Evolutionary conservation across 2,113 vertebrate species (phyloP), one percentile per base, ranked within the genome.

Genomic region (Notechis scutatus): DNA sequence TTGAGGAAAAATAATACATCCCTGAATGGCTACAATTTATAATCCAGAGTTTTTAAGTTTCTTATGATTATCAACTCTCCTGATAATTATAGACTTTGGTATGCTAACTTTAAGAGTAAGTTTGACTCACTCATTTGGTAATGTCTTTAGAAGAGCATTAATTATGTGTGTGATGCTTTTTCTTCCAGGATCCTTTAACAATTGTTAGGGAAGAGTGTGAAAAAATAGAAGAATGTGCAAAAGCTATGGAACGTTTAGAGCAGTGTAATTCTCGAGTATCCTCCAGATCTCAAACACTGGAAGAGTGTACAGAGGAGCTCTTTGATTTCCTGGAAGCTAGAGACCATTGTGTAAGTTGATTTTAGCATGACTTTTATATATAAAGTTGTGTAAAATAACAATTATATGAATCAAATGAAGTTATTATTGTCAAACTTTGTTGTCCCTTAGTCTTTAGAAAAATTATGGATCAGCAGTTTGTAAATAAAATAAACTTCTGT

Each of bases 261-360:
- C n/a, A 92, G 26, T 99, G 99, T 45, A 97, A 98, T 6, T 92
- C 97, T 0, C 96, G 98, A 5, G 98, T 99, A 4, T 93, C 96
- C 74, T 98, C 98, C 9, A 97, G 98, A 57, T 98, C 98, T 90
- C 59, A 94, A 5, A 99, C 98, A 0, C 85, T 89, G 11, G 99
- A 99, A 94, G 98, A 99, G 5, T 99, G 99, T 95, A 99, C 98
- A 0, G 99, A 99, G 95, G 99, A 99, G 96, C 98, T 99, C 3
- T 98, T 99, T 74, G 99, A 99, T 93, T 99, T 99, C 95, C 96
- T 99, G 91, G 98, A 99, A 6, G 98, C 99, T 89, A 97, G 98
- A 93, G 99, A 99, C 96, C 99, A 99, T 96, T 99, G 99, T 12
- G 99, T 99, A 96, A 98, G 98, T 97, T 69, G 85, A 0, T 91